Evolutionary conservation across 2,113 vertebrate species (phyloP), one percentile per base, ranked within the genome.

Genomic region (Geococcyx californianus): DNA sequence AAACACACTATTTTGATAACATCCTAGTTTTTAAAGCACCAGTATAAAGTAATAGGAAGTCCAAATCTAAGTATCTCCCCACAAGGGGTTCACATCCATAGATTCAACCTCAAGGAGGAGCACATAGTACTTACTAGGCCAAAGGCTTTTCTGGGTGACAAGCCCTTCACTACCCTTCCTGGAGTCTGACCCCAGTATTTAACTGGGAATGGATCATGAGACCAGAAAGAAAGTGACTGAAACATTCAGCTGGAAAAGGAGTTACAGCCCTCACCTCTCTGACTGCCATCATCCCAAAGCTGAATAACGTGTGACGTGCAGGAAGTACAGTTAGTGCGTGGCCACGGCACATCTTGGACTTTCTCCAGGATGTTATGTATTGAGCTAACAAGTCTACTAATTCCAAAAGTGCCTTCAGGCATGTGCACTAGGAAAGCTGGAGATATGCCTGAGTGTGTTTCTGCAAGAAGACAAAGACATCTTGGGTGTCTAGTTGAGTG

Each of bases 251-350:
- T 73, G 40, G 26, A 31, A 64, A 92, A 31, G 7, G 6, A 33
- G 16, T 74, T 87, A 55, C 58, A 79, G n/a, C n/a, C 33, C n/a
- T 85, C 11, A 36, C 23, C 17, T 80, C 21, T 45, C 36, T 58
- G 51, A 16, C 17, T 38, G 26, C 4, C 9, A 5, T 38, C 28
- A 56, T 33, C 49, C 70, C 89, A 70, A 62, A 62, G 42, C 75
- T 9, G 3, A 36, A 4, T 6, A 28, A 36, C 0, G 2, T 7
- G 47, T 62, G 38, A 54, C 1, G 2, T 7, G 8, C 14, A n/a
- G 84, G 64, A 13, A 75, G 68, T 66, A 66, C n/a, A 34, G 40
- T 47, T 25, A 58, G 36, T 0, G 0, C 11, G 25, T 51, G 28
- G 23, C 25, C 56, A 47, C 0, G 34, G 60, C 1, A 0, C 7